phyloP scores from a whole-genome alignment of 2,113 vertebrate species.

The Oxyura jamaicensis region DNA sequence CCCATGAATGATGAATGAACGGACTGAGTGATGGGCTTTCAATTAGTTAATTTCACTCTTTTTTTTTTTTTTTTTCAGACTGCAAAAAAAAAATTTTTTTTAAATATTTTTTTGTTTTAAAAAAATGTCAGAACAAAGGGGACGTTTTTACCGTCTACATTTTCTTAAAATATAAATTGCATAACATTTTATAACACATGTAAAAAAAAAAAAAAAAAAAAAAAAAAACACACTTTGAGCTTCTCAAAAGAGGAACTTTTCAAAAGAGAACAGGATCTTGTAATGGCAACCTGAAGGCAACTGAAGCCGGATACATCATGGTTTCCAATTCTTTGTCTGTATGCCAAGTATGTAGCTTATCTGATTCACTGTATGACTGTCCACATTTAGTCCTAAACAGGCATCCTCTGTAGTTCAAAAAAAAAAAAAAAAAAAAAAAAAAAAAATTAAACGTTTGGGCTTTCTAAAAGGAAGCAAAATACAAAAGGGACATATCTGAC shows the following conservation, averaged over 20 bases:
- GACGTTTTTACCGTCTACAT: not conserved
- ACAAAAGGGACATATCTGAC: not conserved
- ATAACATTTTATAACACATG: not conserved
- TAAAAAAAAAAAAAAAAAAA: not conserved
- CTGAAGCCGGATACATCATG: not conserved
- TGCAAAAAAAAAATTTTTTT: not conserved
- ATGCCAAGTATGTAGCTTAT: constrained; percentile 60
- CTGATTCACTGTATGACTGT: constrained; percentile 59
- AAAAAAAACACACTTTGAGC: not conserved
- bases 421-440: constrained; percentile 50
- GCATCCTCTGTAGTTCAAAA: constrained; percentile 46
- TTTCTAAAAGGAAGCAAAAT: not conserved
- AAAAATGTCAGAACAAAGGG: not conserved
- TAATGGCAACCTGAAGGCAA: constrained; percentile 16
- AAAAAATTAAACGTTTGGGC: not conserved
- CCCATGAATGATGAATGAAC: not conserved
- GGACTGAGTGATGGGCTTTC: not conserved
- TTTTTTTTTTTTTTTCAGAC: not conserved
- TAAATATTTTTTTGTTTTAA: not conserved
- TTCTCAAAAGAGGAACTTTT: constrained; percentile 10
- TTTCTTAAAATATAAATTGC: not conserved
- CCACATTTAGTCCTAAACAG: constrained; percentile 51
- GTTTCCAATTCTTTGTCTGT: constrained; percentile 14
- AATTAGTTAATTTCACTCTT: not conserved
- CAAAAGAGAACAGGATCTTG: not conserved